Base-by-base conservation (phyloP, 2,888 invertebrate species). In the Aphodius sticticus region DNA sequence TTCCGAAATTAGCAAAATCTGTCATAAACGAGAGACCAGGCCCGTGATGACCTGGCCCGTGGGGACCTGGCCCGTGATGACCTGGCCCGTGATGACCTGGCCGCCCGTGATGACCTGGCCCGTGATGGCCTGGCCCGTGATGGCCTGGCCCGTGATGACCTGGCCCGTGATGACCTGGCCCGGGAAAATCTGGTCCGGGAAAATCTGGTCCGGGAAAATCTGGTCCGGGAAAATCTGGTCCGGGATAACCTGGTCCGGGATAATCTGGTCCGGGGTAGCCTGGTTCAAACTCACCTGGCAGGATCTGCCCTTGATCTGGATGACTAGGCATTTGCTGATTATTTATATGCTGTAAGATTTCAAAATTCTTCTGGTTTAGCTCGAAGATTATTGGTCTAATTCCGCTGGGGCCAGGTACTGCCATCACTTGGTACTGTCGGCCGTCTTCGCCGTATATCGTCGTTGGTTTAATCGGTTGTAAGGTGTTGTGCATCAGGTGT, bases 331-430 rank as follows among this genome's bases (percentile, higher is more conserved):
- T 53, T 12, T 53, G 7, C 53, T 26, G 72, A 12, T 72, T 15
- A 6, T 5, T 14, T 14, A 72, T 72, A 2, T 72, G 1, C 7
- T 26, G n/a, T 1, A 72, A 3, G n/a, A 72, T 35, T 26, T 3
- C 72, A n/a, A 72, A 35, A 36, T 72, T 72, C 6, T 26, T 6
- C 14, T 26, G 16, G 36, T 72, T 72, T 2, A 16, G 35, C 26
- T 72, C 72, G 35, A 72, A 35, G 7, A 72, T 7, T 14, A 72
- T 26, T 5, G 72, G 72, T n/a, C 16, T 72, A 26, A 72, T 72
- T 15, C n/a, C 26, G 0, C 16, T 5, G 72, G 35, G 35, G 72
- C n/a, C 16, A 1, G 26, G 26, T 26, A 26, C 36, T 36, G 26
- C 36, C n/a, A 15, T 35, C 14, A 6, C 16, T 72, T 16, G 14